Percentiles rank a stretch among this genome's conserved stretches.
These are phyloP conservation scores for Tipula vernalis DNA, from an alignment of 2,888 invertebrate species.

Conservation along the genomic window DNA sequence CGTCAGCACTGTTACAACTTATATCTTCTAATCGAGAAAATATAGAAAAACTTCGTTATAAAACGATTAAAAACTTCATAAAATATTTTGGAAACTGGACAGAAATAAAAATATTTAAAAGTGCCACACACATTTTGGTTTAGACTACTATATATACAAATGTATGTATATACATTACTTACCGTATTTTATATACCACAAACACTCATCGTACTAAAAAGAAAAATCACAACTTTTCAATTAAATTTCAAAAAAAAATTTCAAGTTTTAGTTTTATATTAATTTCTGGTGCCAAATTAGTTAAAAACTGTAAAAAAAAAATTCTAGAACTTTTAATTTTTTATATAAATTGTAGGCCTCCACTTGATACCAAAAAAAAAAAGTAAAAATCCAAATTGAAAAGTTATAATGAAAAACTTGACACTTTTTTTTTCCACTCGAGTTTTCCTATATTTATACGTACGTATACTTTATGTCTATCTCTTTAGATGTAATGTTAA, in stretches of 20 bases:
- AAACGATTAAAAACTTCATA: too few species aligned
- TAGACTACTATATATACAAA: too few species aligned
- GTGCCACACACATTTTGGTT: too few species aligned
- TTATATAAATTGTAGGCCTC: background rate
- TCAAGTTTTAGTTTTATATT: background rate
- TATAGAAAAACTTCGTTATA: too few species aligned
- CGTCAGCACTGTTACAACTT: too few species aligned
- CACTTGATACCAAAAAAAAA: background rate
- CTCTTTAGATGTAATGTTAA: background rate
- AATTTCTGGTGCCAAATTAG: background rate
- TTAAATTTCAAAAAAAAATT: background rate
- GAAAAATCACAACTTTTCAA: background rate
- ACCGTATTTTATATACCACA: background rate
- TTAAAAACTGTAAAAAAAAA: background rate
- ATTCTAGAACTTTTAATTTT: background rate
- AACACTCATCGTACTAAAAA: background rate
- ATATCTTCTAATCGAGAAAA: too few species aligned
- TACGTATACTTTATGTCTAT: background rate
- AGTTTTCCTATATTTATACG: background rate
- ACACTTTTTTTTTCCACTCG: background rate
- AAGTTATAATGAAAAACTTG: background rate
- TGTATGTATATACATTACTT: too few species aligned
- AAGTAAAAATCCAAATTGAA: background rate
- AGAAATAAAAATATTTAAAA: too few species aligned
- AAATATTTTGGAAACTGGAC: too few species aligned